Base-by-base conservation (phyloP, 2,797 vertebrate genomes). In the Schizopygopsis pylzovi region DNA sequence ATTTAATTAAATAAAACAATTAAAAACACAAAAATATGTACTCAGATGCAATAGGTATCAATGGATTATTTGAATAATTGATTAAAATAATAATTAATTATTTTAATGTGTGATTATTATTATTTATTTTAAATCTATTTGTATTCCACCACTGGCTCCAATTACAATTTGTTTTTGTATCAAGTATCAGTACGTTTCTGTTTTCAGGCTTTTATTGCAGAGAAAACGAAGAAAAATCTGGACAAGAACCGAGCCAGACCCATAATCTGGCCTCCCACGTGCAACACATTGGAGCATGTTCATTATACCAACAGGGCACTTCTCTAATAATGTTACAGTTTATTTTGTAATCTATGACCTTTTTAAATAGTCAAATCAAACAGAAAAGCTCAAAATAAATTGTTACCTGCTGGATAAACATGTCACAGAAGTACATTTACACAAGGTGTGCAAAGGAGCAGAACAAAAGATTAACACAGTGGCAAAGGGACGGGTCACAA, bases 381-480 rank as follows among this genome's bases (percentile, higher is more conserved):
- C 28, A 41, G 4, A 54, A 68, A 18, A 41, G 13, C 80, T 2
- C 11, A 7, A 72, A 72, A 61, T 71, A 45, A 82, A 83, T 33
- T 33, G 33, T 33, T 33, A 33, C 33, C 33, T 33, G 33, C 33
- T 33, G 33, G 33, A 33, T 33, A 33, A 33, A 33, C 33, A 33
- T 33, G 33, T 33, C 33, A 33, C 33, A 33, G 33, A 33, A 33
- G 33, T 33, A 33, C 2, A 33, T 33, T 33, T 33, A 33, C 33
- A 33, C 3, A 3, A 3, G 3, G 33, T 3, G 33, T 33, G 33
- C 39, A 73, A 33, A 73, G 9, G 45, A 75, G 72, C 39, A 37
- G 61, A 43, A 76, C 56, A 82, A 54, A 70, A 73, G 71, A 54
- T 70, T 54, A 79, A 85, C 52, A 79, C 18, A 41, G 16, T 59